phyloP scores from a whole-genome alignment of 2,888 invertebrate species.

The Siphonodentalium dalli region DNA sequence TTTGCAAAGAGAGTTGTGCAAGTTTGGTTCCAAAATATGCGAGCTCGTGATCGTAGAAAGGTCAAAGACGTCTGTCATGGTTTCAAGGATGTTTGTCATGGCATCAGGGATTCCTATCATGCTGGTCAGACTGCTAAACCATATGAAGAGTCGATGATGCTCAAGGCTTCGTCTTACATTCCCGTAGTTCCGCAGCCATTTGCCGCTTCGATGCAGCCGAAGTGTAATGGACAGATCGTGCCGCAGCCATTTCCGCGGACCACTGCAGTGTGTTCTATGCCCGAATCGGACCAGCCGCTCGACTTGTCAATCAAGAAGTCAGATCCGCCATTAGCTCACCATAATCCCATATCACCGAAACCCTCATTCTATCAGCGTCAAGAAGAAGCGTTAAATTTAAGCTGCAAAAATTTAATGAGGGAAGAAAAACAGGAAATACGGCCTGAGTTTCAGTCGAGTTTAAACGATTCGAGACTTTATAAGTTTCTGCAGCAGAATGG shows the following conservation, averaged over 20 bases:
- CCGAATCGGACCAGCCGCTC: too few species aligned
- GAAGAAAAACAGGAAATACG: slow-evolving; percentile 4
- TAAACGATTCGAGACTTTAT: slow-evolving; percentile 53
- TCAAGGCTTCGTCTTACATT: slow-evolving; percentile 49
- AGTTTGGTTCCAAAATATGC: slow-evolving; percentile 96
- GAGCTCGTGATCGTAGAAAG: slow-evolving; percentile 74
- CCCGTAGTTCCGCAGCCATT: slow-evolving; percentile 56
- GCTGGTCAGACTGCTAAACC: slow-evolving; percentile 36
- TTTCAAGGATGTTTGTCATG: too few species aligned
- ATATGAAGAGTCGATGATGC: slow-evolving; percentile 15
- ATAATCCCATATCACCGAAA: slow-evolving; percentile 52
- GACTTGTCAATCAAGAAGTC: slow-evolving; percentile 82
- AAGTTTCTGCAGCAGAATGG: slow-evolving; percentile 62
- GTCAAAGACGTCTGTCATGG: slow-evolving; percentile 50
- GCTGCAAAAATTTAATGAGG: not conserved
- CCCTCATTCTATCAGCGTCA: slow-evolving; percentile 11
- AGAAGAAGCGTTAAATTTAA: slow-evolving; percentile 5
- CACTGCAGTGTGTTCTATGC: slow-evolving; percentile 8
- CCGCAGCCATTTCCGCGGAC: slow-evolving; percentile 33
- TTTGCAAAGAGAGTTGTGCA: slow-evolving; percentile 96
- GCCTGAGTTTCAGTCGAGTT: too few species aligned
- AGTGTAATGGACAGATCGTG: too few species aligned
- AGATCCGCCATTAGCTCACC: slow-evolving; percentile 44
- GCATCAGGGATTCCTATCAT: too few species aligned
- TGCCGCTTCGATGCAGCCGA: too few species aligned